phyloP scores from a whole-genome alignment of 2,113 vertebrate species.

The Apeltes quadracus region DNA sequence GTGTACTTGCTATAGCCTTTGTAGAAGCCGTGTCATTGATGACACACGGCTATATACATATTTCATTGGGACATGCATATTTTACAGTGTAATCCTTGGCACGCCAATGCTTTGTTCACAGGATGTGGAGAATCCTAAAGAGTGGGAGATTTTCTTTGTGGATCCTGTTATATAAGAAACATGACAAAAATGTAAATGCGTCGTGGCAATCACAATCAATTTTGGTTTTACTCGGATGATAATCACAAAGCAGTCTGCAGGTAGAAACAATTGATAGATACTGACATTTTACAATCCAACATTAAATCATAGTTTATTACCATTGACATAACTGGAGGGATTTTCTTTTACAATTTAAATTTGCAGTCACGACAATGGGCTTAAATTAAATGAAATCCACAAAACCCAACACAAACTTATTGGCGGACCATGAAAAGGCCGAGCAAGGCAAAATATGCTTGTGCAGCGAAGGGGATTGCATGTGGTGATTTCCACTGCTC shows the following conservation, averaged over 20 bases:
- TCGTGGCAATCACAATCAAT: conserved; percentile 37
- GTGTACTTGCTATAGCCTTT: conserved; percentile 54
- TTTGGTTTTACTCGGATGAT: conserved; percentile 22
- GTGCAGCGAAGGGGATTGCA: conserved; percentile 72
- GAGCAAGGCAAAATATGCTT: conserved; percentile 61
- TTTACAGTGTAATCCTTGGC: conserved; percentile 74
- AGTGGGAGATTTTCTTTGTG: conserved; percentile 50
- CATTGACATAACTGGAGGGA: conserved; percentile 9
- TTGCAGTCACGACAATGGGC: not conserved
- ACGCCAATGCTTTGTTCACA: conserved; percentile 71
- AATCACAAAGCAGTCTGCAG: conserved; percentile 9
- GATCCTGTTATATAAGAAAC: conserved; percentile 39
- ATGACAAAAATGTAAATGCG: conserved; percentile 30
- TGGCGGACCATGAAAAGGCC: conserved; percentile 59
- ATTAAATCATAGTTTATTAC: conserved; percentile 11
- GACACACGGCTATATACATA: conserved; percentile 76
- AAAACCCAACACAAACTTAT: conserved; percentile 39
- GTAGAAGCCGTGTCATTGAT: conserved; percentile 71
- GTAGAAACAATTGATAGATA: conserved; percentile 6
- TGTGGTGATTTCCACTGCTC: conserved; percentile 76
- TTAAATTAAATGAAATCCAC: conserved; percentile 25
- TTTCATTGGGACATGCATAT: conserved; percentile 78
- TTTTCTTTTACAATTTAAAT: conserved; percentile 6
- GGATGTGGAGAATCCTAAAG: conserved; percentile 44
- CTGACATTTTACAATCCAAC: conserved; percentile 9